These are phyloP conservation scores for Cydia pomonella DNA, from an alignment of 1,140 invertebrate genomes.

Conservation along the genomic window DNA sequence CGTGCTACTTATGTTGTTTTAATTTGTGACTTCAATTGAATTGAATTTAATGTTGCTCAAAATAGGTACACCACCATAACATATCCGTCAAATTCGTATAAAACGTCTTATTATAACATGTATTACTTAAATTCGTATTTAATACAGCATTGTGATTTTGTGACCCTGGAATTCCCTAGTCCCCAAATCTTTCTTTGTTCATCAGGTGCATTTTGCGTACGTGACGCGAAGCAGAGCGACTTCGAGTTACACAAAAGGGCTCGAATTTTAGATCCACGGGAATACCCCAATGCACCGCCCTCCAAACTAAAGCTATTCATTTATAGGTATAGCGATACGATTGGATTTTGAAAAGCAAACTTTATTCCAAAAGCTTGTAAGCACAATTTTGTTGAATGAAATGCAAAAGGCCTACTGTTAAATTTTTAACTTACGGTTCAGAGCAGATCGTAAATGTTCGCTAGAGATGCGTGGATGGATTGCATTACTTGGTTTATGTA, in stretches of 20 bases:
- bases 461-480: conserved; percentile 35
- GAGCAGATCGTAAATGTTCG: conserved; percentile 45
- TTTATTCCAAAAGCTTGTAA: conserved; percentile 29
- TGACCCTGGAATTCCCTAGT: background rate
- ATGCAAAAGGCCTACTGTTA: conserved; percentile 39
- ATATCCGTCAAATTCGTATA: background rate
- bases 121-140: background rate
- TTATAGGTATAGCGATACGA: conserved; percentile 3
- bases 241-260: conserved; percentile 37
- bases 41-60: background rate
- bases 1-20: background rate
- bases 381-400: background rate
- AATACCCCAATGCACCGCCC: conserved; percentile 46
- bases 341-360: conserved; percentile 28
- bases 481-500: background rate
- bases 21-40: background rate
- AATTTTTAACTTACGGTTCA: conserved; percentile 48
- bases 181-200: conserved; percentile 7
- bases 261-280: conserved; percentile 40
- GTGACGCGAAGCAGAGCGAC: conserved; percentile 38
- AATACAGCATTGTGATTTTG: background rate
- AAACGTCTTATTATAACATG: background rate
- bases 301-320: conserved; percentile 29
- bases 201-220: conserved; percentile 39
- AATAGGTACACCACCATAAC: background rate